Conservation (phyloP, 1,140 invertebrate genomes). For the Zaprionus tsacasi region DNA sequence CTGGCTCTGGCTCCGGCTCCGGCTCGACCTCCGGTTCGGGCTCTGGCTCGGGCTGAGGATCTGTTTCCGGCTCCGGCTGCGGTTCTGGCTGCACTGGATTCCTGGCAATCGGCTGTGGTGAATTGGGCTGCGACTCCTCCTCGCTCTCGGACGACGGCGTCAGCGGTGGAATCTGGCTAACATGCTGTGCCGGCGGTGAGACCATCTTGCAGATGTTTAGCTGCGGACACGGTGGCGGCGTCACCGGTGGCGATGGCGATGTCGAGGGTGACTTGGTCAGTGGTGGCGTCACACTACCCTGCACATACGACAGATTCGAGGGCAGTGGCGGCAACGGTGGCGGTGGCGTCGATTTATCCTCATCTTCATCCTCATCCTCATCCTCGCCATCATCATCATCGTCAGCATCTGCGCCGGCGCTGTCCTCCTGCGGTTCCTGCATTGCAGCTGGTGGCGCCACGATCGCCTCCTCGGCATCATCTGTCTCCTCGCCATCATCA, state of each 20-base stretch:
- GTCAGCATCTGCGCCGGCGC: conserved; percentile 14
- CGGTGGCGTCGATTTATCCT: conserved; percentile 75
- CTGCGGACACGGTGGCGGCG: conserved; percentile 72
- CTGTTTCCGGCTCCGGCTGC: conserved; percentile 29
- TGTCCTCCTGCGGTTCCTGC: conserved; percentile 27
- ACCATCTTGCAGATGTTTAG: conserved; percentile 69
- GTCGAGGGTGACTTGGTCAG: conserved; percentile 77
- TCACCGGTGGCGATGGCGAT: conserved; percentile 77
- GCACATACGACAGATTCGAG: conserved; percentile 76
- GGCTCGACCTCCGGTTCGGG: conserved; percentile 32
- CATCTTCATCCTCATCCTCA: conserved; percentile 59
- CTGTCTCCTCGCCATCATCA: conserved; percentile 67
- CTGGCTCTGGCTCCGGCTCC: conserved; percentile 36
- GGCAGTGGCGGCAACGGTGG: conserved; percentile 79
- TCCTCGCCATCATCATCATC: conserved; percentile 23
- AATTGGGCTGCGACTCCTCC: conserved; percentile 76
- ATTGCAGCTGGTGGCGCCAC: conserved; percentile 29
- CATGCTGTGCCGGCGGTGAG: conserved; percentile 71
- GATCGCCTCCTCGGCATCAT: conserved; percentile 52
- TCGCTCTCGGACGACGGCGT: conserved; percentile 79
- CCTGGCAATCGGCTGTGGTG: conserved; percentile 58
- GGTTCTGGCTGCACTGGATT: conserved; percentile 40
- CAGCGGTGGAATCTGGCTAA: conserved; percentile 70
- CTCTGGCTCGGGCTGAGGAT: conserved; percentile 36
- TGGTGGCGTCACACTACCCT: conserved; percentile 70